These are phyloP conservation scores for Euphonia xanthogaster DNA, from an alignment of 2,797 vertebrate genomes.

Conservation along the genomic window DNA sequence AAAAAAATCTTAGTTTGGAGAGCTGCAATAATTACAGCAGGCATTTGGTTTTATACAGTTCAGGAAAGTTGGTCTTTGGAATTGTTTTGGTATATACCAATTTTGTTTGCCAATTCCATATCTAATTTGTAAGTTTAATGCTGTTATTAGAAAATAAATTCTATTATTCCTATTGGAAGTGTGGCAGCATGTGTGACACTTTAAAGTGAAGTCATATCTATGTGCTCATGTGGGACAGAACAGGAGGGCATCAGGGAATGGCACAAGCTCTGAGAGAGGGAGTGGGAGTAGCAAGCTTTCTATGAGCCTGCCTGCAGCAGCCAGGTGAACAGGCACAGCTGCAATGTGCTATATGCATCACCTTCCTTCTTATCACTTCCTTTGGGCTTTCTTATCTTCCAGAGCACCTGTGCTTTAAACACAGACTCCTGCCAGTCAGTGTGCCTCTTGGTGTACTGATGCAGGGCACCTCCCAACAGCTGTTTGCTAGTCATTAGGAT, in stretches of 20 bases:
- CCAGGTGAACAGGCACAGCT: neutral
- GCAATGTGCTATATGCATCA: neutral
- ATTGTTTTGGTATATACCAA: neutral
- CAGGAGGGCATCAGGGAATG: neutral
- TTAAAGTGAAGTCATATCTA: neutral
- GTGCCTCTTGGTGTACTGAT: neutral
- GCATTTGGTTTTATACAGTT: neutral
- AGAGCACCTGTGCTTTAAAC: neutral
- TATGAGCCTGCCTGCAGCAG: neutral
- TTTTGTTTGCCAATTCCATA: neutral
- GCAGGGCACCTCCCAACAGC: neutral
- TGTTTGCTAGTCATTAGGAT: neutral
- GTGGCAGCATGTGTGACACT: neutral
- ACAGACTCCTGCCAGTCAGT: neutral
- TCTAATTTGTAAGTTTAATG: neutral
- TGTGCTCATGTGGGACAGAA: neutral
- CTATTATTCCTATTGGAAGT: neutral
- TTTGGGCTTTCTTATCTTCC: neutral
- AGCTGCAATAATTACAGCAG: neutral
- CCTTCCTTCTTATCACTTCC: neutral
- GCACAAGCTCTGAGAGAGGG: neutral
- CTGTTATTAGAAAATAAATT: neutral
- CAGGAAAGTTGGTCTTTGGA: neutral
- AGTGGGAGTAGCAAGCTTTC: neutral
- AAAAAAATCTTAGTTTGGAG: neutral